Evolutionary conservation across 2,113 vertebrate genomes (phyloP).

Genomic region (Epinephelus fuscoguttatus): DNA sequence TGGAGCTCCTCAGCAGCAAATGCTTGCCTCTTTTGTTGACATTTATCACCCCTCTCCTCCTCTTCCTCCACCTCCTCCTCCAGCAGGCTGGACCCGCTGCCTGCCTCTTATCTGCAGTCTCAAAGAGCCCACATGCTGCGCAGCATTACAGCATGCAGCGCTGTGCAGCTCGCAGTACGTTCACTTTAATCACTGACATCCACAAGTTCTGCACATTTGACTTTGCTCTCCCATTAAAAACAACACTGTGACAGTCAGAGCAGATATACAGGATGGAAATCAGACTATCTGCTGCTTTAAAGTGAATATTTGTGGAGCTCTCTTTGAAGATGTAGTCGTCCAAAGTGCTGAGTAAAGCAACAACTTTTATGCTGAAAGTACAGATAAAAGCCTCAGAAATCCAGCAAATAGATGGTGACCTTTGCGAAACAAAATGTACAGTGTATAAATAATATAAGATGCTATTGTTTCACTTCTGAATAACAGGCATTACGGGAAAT

Average conservation of each 20-base stretch:
- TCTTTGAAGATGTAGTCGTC: neutral
- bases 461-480: conserved; percentile 7
- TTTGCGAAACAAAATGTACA: neutral
- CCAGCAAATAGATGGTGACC: neutral
- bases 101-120: conserved; percentile 68
- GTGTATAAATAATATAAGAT: neutral
- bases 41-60: conserved; percentile 58
- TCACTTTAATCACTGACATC: conserved; percentile 47
- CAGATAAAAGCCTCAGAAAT: conserved; percentile 3
- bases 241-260: neutral
- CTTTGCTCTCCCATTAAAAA: conserved; percentile 22
- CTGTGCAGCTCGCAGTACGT: neutral
- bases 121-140: conserved; percentile 52
- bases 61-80: conserved; percentile 26
- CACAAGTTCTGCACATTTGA: conserved; percentile 21
- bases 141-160: conserved; percentile 20
- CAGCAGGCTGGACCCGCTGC: conserved; percentile 26
- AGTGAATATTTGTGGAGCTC: neutral
- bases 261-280: conserved; percentile 7
- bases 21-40: conserved; percentile 38
- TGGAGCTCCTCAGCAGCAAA: neutral
- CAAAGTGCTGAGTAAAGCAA: conserved; percentile 17
- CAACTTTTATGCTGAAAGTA: neutral
- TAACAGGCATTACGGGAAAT: neutral
- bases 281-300: neutral